Percentiles rank a stretch among this genome's conserved stretches.
These are phyloP conservation scores for Drosophila borealis DNA, from an alignment of 2,888 invertebrate species.

Conservation along the genomic window DNA sequence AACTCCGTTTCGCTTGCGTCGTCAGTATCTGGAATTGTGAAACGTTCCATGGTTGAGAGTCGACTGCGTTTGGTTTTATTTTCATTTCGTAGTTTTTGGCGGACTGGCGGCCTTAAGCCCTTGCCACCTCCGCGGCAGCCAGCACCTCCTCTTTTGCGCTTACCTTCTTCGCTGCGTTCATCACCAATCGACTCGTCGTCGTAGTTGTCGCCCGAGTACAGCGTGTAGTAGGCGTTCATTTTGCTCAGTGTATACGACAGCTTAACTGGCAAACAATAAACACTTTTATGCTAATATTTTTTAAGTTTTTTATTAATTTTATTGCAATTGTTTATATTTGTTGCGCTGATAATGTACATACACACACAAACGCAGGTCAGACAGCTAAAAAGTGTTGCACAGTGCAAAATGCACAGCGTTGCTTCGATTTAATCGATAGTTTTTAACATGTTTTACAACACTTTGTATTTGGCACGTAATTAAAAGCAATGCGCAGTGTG, in stretches of 20 bases:
- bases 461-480: neutral
- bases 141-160: conserved; percentile 12
- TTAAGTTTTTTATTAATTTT: conserved; percentile 1
- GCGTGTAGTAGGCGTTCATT: conserved; percentile 61
- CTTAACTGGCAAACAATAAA: neutral
- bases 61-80: conserved; percentile 13
- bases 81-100: conserved; percentile 2
- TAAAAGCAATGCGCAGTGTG: neutral
- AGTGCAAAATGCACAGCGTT: conserved; percentile 8
- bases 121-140: neutral
- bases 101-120: neutral
- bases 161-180: conserved; percentile 74
- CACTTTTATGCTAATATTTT: neutral
- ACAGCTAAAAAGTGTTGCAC: conserved; percentile 22
- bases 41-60: conserved; percentile 26
- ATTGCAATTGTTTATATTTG: conserved; percentile 50
- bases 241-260: conserved; percentile 1
- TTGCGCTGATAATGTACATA: conserved; percentile 19
- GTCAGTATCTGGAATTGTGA: conserved; percentile 90
- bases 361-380: conserved; percentile 31
- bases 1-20: conserved; percentile 98
- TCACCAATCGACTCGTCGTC: conserved; percentile 73
- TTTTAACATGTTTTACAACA: conserved; percentile 5
- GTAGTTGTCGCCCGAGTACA: conserved; percentile 60
- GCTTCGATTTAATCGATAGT: conserved; percentile 3